These are phyloP conservation scores for Podarcis raffonei DNA, from an alignment of 2,113 vertebrate species.

Conservation along the genomic window DNA sequence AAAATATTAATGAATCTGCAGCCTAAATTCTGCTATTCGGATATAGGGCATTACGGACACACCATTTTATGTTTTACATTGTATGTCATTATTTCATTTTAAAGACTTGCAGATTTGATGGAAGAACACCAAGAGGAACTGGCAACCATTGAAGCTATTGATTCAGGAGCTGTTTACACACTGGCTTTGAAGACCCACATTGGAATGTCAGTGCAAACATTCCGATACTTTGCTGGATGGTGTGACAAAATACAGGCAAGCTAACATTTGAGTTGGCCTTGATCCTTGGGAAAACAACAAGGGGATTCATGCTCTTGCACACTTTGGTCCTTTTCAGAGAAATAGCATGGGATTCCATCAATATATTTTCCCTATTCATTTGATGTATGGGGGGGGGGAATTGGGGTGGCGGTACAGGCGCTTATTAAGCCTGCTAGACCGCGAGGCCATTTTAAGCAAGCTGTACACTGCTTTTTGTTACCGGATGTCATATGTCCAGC, in stretches of 20 bases:
- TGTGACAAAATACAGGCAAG: constrained; percentile 88
- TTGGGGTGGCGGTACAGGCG: too few species aligned
- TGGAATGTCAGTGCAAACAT: constrained; percentile 88
- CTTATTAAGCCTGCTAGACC: too few species aligned
- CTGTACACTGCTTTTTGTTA: too few species aligned
- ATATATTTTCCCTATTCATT: neutral
- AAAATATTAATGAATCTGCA: neutral
- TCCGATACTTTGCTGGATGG: constrained; percentile 88
- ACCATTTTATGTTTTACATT: constrained; percentile 10
- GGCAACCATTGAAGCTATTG: constrained; percentile 83
- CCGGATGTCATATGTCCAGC: too few species aligned
- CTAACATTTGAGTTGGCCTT: neutral
- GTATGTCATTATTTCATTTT: constrained; percentile 9
- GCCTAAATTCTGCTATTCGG: neutral
- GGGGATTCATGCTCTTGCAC: neutral
- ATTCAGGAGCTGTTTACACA: constrained; percentile 87
- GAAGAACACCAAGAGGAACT: constrained; percentile 85
- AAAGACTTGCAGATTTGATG: constrained; percentile 84
- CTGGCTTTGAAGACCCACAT: constrained; percentile 85
- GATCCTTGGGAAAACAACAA: neutral
- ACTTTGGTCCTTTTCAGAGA: neutral
- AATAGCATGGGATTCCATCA: neutral
- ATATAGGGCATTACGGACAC: neutral
- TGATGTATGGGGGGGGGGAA: too few species aligned
- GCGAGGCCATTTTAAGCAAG: too few species aligned